Conservation (phyloP, 2,113 vertebrate genomes). For the Oryctolagus cuniculus region mOryCun1.1 NC_091438.1:70144501-70145000, state of each 20-base stretch:
- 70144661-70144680: background rate
- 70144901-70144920: background rate
- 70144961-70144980: background rate
- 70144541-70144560: too few relatives aligned
- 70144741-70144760: background rate
- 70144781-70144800: background rate
- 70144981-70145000: background rate
- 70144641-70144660: too few relatives aligned
- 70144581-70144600: background rate
- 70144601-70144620: constrained; percentile 22
- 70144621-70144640: background rate
- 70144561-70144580: too few relatives aligned
- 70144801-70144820: background rate
- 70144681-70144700: background rate
- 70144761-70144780: background rate
- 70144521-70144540: too few relatives aligned
- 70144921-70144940: background rate
- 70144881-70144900: background rate
- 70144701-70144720: background rate
- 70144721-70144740: background rate
- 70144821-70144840: background rate
- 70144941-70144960: background rate
- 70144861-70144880: background rate
- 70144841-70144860: background rate
- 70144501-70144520: too few relatives aligned